These are phyloP conservation scores for Chydorus sphaericus DNA, from an alignment of 2,888 invertebrate genomes.

Conservation along the genomic window DNA sequence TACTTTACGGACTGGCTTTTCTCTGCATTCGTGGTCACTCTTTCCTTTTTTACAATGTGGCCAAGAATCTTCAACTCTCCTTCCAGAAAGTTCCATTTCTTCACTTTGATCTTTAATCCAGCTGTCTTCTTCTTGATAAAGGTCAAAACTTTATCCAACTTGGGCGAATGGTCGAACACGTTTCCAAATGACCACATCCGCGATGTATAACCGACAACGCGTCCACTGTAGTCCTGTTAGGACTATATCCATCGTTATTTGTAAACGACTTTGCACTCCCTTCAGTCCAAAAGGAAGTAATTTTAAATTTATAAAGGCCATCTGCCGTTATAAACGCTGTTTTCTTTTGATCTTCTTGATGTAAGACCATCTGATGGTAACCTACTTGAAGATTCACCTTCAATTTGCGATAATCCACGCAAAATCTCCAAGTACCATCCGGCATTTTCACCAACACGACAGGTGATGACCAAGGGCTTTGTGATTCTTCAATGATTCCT, in stretches of 20 bases:
- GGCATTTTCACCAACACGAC: conserved; percentile 27
- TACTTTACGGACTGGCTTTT: neutral
- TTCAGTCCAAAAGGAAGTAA: too few relatives aligned
- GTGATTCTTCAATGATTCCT: conserved; percentile 22
- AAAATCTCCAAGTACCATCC: conserved; percentile 21
- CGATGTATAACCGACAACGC: conserved; percentile 21
- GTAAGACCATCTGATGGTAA: conserved; percentile 26
- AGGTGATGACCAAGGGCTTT: conserved; percentile 26
- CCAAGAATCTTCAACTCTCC: conserved; percentile 24
- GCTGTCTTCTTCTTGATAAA: conserved; percentile 20
- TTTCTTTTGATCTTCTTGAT: conserved; percentile 22
- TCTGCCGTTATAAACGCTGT: conserved; percentile 28
- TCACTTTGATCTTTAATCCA: conserved; percentile 22
- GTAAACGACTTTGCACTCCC: too few relatives aligned
- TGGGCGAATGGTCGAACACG: too few relatives aligned
- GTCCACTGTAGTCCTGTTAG: conserved; percentile 20
- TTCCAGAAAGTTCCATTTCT: conserved; percentile 23
- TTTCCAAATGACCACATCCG: conserved; percentile 24
- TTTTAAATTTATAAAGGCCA: conserved; percentile 27
- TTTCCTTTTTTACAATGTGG: conserved; percentile 23
- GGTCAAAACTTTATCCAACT: conserved; percentile 20
- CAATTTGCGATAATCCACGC: conserved; percentile 17
- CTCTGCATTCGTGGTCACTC: too few relatives aligned
- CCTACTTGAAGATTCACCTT: conserved; percentile 25
- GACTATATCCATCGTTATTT: conserved; percentile 24